Percentiles rank a stretch among this genome's conserved stretches.
Evolutionary conservation across 2,113 vertebrate genomes (phyloP).

Genomic region (Muntiacus muntjak): DNA sequence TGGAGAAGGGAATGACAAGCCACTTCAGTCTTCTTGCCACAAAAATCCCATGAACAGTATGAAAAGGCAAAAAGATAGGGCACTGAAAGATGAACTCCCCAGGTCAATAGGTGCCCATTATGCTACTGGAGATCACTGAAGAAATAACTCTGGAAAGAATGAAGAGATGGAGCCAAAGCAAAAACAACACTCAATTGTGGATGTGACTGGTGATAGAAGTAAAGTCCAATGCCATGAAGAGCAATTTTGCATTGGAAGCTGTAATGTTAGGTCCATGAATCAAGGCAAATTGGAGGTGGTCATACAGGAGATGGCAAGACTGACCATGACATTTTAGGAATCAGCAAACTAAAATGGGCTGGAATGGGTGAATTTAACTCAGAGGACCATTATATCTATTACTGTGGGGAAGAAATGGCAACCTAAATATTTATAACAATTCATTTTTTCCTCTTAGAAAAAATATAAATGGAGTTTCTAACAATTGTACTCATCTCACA

Average conservation of each 20-base stretch:
- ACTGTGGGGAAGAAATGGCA: neutral
- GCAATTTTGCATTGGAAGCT: neutral
- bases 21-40: neutral
- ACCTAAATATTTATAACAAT: neutral
- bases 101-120: neutral
- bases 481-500: neutral
- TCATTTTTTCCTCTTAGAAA: neutral
- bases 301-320: neutral
- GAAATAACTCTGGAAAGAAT: neutral
- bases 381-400: neutral
- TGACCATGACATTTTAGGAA: neutral
- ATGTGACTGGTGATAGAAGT: neutral
- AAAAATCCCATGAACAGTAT: neutral
- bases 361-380: neutral
- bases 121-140: neutral
- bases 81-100: neutral
- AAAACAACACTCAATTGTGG: neutral
- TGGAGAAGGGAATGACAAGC: neutral
- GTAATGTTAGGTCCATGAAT: neutral
- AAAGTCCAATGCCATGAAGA: neutral
- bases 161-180: neutral
- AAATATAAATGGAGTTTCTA: constrained; percentile 3
- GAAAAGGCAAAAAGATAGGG: neutral
- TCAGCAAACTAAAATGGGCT: neutral
- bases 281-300: neutral